A percentile compares a stretch with the other conserved stretches of the same genome.
Evolutionary conservation across 2,888 invertebrate species (phyloP).

Genomic region (Phyto melanocephala): DNA sequence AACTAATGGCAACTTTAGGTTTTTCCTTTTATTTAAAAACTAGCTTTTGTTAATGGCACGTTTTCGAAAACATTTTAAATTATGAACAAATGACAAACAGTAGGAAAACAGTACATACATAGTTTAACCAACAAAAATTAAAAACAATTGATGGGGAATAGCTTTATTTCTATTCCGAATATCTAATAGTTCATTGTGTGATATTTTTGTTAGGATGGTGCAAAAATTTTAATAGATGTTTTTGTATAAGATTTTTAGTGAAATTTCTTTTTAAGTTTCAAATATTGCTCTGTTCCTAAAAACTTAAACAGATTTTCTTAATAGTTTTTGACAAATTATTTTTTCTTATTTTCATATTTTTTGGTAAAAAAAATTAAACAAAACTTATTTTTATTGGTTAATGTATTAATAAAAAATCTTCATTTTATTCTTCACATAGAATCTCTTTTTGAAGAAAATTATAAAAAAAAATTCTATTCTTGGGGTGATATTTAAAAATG

Average conservation of each 20-base stretch:
- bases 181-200: background rate
- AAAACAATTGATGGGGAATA: background rate
- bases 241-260: background rate
- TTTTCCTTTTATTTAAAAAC: conserved; percentile 9
- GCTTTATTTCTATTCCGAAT: background rate
- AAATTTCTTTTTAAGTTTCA: too few species aligned
- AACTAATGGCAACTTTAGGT: background rate
- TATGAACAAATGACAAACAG: background rate
- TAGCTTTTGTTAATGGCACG: conserved; percentile 48
- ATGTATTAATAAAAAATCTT: too few species aligned
- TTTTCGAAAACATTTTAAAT: background rate
- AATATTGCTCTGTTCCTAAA: too few species aligned
- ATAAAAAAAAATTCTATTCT: too few species aligned
- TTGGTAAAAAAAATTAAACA: too few species aligned
- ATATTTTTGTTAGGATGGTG: background rate
- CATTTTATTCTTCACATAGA: too few species aligned
- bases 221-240: background rate
- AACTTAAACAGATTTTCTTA: too few species aligned
- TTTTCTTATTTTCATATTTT: too few species aligned
- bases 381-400: too few species aligned
- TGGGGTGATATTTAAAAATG: too few species aligned
- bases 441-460: too few species aligned
- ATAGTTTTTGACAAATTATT: too few species aligned
- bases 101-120: background rate
- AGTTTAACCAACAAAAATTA: background rate